Evolutionary conservation across 2,888 invertebrate genomes (phyloP).

Genomic region (Ectropis crepuscularia): DNA sequence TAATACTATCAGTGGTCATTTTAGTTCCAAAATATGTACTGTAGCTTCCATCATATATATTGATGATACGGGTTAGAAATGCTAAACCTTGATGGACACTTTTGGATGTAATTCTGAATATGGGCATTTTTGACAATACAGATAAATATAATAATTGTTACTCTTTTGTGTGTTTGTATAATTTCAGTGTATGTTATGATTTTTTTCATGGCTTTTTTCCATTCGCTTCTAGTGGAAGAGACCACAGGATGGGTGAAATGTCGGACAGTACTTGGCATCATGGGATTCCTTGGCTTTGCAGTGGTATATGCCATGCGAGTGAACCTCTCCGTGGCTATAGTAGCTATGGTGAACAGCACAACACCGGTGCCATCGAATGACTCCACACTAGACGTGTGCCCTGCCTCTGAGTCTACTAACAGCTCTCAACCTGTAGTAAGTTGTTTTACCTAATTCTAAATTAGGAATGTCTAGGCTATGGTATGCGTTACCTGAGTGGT

Average conservation of each 20-base stretch:
- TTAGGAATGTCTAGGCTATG: not conserved
- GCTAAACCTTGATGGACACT: too few relatives aligned
- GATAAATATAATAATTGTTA: too few relatives aligned
- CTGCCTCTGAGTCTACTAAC: constrained; percentile 71
- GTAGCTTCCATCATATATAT: too few relatives aligned
- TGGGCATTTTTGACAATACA: too few relatives aligned
- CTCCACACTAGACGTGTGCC: constrained; percentile 86
- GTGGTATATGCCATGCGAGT: constrained; percentile 96
- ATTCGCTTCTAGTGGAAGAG: constrained; percentile 77
- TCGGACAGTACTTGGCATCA: constrained; percentile 90
- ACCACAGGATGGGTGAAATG: constrained; percentile 89
- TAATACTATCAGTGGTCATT: too few relatives aligned
- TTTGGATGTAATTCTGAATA: too few relatives aligned
- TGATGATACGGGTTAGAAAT: too few relatives aligned
- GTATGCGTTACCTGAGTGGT: not conserved
- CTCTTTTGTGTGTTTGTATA: too few relatives aligned
- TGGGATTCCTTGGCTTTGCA: constrained; percentile 95
- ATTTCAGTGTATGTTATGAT: not conserved
- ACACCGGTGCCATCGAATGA: constrained; percentile 83
- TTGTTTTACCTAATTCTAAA: not conserved
- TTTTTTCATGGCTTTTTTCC: not conserved
- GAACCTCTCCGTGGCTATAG: constrained; percentile 96
- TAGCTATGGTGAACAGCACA: constrained; percentile 95
- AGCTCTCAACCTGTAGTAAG: constrained; percentile 73
- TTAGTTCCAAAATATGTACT: too few relatives aligned